Base-by-base conservation (phyloP, 2,797 vertebrate genomes). In the Echiichthys vipera region DNA sequence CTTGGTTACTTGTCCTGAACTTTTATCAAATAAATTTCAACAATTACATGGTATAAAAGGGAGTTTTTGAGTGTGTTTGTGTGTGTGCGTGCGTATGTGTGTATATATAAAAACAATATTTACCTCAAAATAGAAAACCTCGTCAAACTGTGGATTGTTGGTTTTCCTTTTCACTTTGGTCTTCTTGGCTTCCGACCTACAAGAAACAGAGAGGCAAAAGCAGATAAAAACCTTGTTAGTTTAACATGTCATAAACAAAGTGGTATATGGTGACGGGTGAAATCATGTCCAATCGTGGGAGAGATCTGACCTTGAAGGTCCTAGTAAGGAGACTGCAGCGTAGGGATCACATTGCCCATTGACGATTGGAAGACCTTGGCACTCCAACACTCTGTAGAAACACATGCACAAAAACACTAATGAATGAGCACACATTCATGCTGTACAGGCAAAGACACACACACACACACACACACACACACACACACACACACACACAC, bases 91-190 rank as follows among this genome's bases (percentile, higher is more conserved):
- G n/a, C n/a, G n/a, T n/a, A n/a, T n/a, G n/a, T n/a, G n/a, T n/a
- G n/a, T n/a, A n/a, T n/a, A n/a, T n/a, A n/a, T n/a, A n/a, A n/a
- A n/a, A n/a, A n/a, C n/a, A 29, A 43, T n/a, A 12, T 15, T 65
- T 87, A 99, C 98, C 98, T 99, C 97, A 86, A 99, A 99, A 89
- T 97, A 99, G 92, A 99, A 99, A 90, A 97, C 94, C 90, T 99
- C 98, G 1, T 99, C 97, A 82, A 97, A 99, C 90, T 99, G 98
- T 30, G 98, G 98, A 80, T 99, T 99, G 95, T 97, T 99, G 70
- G 95, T 99, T 96, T 97, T 99, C 93, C 96, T 96, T 80, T 96
- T 98, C 85, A 97, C 97, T 90, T 99, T 99, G 9, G 98, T 99
- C 94, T 99, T 99, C 93, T 99, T 99, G 62, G 95, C 96, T 89